Percentiles rank a stretch among this genome's conserved stretches.
phyloP scores from a whole-genome alignment of 2,797 vertebrate genomes.

The Simalia tracyae region DNA sequence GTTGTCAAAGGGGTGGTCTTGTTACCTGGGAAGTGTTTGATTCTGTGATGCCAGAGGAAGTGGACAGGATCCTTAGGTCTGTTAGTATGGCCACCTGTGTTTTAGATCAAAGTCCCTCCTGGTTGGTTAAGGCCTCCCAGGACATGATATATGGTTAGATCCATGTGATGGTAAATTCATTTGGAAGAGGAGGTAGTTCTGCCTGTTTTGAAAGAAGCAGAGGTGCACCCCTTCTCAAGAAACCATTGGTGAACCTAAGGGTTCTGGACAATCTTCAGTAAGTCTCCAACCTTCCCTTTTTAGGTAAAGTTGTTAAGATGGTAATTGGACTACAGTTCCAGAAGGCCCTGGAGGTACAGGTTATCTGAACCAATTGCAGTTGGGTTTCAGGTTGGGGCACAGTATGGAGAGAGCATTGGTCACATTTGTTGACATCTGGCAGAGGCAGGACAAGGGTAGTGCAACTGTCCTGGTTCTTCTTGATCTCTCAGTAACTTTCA shows the following conservation, averaged over 20 bases:
- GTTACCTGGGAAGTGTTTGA: neutral
- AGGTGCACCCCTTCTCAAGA: neutral
- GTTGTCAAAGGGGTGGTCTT: neutral
- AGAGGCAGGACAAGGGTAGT: neutral
- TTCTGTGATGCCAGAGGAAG: neutral
- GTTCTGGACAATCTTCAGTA: neutral
- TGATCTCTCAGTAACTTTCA: neutral
- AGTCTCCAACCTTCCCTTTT: neutral
- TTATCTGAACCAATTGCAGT: neutral
- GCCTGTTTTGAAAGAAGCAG: neutral
- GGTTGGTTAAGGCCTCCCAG: neutral
- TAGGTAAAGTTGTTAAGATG: too few relatives aligned
- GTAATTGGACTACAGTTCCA: neutral
- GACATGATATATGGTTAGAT: neutral
- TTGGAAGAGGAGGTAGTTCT: neutral
- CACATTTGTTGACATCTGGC: neutral
- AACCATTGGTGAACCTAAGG: neutral
- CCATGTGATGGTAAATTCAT: neutral
- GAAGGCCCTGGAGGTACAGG: neutral
- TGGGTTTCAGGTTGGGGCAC: neutral
- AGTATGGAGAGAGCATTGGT: neutral
- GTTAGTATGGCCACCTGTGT: neutral
- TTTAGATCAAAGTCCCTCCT: neutral
- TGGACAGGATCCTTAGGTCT: neutral
- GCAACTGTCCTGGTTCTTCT: neutral